Evolutionary conservation across 2,888 invertebrate genomes (phyloP).

Genomic region (Cryptocephalus moraei): DNA sequence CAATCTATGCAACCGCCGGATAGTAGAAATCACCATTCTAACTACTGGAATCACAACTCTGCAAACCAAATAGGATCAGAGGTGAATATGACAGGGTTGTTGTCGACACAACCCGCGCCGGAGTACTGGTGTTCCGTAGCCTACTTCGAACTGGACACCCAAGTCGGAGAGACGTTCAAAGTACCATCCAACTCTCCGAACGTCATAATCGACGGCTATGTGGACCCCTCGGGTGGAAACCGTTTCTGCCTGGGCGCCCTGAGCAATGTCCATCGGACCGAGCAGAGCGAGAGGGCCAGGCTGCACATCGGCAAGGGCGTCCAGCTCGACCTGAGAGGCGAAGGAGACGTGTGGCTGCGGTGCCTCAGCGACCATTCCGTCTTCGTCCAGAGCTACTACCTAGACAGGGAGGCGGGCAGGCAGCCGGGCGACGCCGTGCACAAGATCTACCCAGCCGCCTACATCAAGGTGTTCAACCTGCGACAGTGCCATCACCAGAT

Average conservation of each 20-base stretch:
- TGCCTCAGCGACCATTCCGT: constrained; percentile 96
- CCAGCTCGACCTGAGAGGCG: constrained; percentile 81
- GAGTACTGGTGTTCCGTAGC: constrained; percentile 99
- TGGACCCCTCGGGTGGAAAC: constrained; percentile 95
- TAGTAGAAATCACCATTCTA: constrained; percentile 50
- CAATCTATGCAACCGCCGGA: constrained; percentile 77
- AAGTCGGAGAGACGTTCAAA: constrained; percentile 87
- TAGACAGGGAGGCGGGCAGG: constrained; percentile 93
- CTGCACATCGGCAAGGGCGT: constrained; percentile 97
- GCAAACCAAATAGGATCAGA: constrained; percentile 35
- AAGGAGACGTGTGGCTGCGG: constrained; percentile 96
- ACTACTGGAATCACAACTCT: constrained; percentile 47
- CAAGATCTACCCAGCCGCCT: constrained; percentile 95
- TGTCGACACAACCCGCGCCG: constrained; percentile 83
- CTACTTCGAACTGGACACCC: constrained; percentile 97
- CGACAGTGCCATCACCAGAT: constrained; percentile 97
- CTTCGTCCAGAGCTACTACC: constrained; percentile 96
- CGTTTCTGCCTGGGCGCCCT: constrained; percentile 96
- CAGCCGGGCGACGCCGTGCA: constrained; percentile 97
- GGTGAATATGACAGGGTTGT: constrained; percentile 47
- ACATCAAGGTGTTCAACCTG: constrained; percentile 96
- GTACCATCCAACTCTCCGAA: constrained; percentile 82
- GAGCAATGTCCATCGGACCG: constrained; percentile 95
- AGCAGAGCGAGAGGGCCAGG: constrained; percentile 86
- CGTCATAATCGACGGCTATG: constrained; percentile 84